Percentiles rank a stretch among this genome's conserved stretches.
These are phyloP conservation scores for Leucopternis melanops DNA, from an alignment of 2,113 vertebrate genomes.

Conservation along the genomic window DNA sequence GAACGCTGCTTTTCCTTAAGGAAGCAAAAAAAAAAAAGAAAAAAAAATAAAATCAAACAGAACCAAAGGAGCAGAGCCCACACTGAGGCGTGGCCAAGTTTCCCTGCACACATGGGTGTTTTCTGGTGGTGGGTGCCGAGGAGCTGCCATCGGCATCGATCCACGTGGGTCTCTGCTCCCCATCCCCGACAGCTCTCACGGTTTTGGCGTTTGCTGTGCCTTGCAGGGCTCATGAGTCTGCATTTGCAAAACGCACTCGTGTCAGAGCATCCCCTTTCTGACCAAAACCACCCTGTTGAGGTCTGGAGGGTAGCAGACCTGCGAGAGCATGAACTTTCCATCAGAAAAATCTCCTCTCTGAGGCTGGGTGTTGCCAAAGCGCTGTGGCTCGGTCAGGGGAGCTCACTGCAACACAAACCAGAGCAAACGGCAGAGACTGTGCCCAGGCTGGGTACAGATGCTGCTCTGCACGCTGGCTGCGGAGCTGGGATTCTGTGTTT, in stretches of 20 bases:
- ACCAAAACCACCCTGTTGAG: background rate
- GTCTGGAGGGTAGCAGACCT: background rate
- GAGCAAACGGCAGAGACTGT: fast-evolving
- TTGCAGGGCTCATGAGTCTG: background rate
- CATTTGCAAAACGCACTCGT: fast-evolving
- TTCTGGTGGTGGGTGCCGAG: background rate
- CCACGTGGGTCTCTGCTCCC: background rate
- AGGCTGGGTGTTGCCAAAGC: background rate
- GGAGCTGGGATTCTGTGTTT: background rate
- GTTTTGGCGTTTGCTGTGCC: background rate
- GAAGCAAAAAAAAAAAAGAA: fast-evolving
- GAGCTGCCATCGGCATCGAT: background rate
- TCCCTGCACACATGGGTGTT: fast-evolving
- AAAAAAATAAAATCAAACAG: fast-evolving
- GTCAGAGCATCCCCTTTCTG: background rate
- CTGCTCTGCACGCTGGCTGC: background rate
- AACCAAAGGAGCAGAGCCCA: background rate
- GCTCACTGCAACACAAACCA: background rate
- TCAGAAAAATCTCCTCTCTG: fast-evolving
- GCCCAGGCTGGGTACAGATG: background rate
- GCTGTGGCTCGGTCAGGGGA: background rate
- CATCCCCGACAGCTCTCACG: background rate
- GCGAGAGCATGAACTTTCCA: background rate
- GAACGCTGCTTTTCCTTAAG: background rate
- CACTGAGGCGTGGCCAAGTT: fast-evolving